Evolutionary conservation across 2,888 invertebrate species (phyloP).

Genomic region (Hydrotaea diabolus): DNA sequence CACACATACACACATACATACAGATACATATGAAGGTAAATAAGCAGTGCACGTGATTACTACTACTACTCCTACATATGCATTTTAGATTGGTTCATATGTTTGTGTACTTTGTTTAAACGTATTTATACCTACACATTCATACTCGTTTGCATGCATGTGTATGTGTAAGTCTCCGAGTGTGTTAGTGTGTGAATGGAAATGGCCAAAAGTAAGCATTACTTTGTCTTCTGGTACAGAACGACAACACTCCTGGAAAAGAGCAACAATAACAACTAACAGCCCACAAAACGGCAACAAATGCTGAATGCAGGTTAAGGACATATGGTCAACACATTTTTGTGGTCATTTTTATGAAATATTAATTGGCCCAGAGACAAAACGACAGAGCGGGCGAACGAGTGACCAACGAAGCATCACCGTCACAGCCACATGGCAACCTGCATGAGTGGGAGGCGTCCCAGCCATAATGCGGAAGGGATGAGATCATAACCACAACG

Average conservation of each 20-base stretch:
- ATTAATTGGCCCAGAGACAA: constrained; percentile 49
- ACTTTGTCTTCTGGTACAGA: constrained; percentile 18
- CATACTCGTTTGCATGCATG: background rate
- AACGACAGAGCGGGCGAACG: background rate
- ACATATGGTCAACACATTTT: constrained; percentile 46
- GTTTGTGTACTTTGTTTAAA: no score
- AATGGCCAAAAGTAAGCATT: constrained; percentile 34
- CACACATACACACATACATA: background rate
- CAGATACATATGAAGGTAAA: background rate
- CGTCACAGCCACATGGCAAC: background rate
- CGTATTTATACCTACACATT: no score
- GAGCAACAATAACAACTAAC: background rate
- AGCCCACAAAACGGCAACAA: constrained; percentile 4
- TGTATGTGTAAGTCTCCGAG: no score
- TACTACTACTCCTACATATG: no score
- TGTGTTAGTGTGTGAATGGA: background rate
- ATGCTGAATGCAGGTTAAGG: constrained; percentile 51
- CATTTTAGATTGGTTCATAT: background rate
- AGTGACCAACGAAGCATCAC: background rate
- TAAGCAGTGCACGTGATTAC: background rate
- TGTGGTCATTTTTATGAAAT: constrained; percentile 50
- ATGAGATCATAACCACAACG: no score
- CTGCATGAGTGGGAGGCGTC: background rate
- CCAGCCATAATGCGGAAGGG: background rate
- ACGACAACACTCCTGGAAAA: background rate